Base-by-base conservation (phyloP, 2,113 vertebrate species). In the Ascaphus truei region DNA sequence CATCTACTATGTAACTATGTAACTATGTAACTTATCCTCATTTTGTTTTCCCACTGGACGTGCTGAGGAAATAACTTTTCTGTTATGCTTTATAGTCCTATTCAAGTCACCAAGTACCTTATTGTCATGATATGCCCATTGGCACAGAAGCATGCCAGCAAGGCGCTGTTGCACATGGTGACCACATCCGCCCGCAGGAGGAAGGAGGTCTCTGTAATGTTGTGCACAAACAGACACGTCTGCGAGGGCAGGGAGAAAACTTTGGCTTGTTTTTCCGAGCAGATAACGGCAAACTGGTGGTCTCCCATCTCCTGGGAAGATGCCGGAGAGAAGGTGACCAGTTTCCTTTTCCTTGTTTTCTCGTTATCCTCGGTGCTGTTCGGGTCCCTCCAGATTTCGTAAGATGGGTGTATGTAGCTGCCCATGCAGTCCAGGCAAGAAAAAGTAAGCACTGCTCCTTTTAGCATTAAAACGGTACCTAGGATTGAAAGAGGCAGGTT, bases 231-330 rank as follows among this genome's bases (percentile, higher is more conserved):
- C 72, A 98, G 92, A 86, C 94, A 96, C 25, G 92, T 93, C 90
- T 98, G 96, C n/a, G 95, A 93, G 71, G 96, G 96, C 93, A 99
- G 95, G 77, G 94, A 80, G 84, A 96, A 93, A 39, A 99, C 94
- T 90, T 98, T 98, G 86, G 97, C 97, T 92, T 99, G 97, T 80
- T 93, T 94, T 84, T 99, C 97, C 11, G 96, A 97, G 85, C 96
- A 99, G 79, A 96, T 88, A 75, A 99, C 88, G 27, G 90, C 92
- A 85, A 96, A 93, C 72, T 98, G 96, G 78, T 96, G 93, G 22
- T 98, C 95, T 71, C 90, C 89, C 73, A 76, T 80, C 18, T 98
- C 95, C 84, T 98, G 95, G 65, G 94, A 94, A 34, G 89, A 89
- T 3, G 90, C 92, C 2, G 94, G 90, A 1, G 88, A 96, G 79